Base-by-base conservation (phyloP, 2,888 invertebrate species). In the Tortrix viridana region DNA sequence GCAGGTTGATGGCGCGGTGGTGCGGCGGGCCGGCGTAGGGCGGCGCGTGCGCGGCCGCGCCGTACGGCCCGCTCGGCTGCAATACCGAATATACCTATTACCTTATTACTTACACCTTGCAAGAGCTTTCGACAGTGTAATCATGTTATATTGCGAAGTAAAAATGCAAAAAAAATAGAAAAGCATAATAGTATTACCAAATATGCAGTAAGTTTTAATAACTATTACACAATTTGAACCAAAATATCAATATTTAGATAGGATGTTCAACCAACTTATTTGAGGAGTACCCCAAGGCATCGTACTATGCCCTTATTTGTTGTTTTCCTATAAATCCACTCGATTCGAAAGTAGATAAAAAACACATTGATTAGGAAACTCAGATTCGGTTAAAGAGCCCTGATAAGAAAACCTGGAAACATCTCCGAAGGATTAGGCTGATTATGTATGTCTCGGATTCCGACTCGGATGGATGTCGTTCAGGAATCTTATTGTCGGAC, bases 11-110 rank as follows among this genome's bases (percentile, higher is more conserved):
- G 57, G 91, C 90, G 69, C 90, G 88, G 71, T 87, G 88, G 71
- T 92, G 74, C 16, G 92, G 92, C 41, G 92, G 92, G 0, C 91
- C 92, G 12, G 90, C 82, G 76, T 92, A 92, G 0, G 92, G 92
- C 53, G 92, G 92, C 0, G 92, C 90, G 72, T 89, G 90, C 1
- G 81, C 37, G 81, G 77, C 81, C 83, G 83, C 84, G 1, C 85
- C 84, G 73, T 92, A 92, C 23, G 73, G 69, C 89, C 91, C 88
- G 68, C 86, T 90, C 72, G 87, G 85, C 66, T 66, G 9, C 32
- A 5, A 37, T 9, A 19, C 58, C n/a, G n/a, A n/a, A n/a, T n/a
- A 20, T 41, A 46, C 5, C 9, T 37, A 47, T 7, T 23, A 6
- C 23, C 1, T 14, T 32, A 37, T 16, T 49, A 32, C 3, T 32